Evolutionary conservation across 2,797 vertebrate genomes (phyloP).

Genomic region (Diplodus sargus): DNA sequence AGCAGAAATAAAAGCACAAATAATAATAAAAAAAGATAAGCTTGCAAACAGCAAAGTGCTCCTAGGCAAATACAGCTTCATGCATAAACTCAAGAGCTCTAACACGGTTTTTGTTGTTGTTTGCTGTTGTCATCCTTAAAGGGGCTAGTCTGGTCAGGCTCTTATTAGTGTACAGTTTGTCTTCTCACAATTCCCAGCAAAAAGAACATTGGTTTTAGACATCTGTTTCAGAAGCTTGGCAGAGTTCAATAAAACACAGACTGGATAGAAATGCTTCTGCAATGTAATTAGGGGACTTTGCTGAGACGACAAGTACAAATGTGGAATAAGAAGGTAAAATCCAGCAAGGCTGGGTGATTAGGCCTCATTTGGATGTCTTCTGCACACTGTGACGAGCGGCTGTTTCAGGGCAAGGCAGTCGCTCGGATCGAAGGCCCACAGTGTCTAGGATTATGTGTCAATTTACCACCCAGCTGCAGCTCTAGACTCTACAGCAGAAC

Average conservation of each 20-base stretch:
- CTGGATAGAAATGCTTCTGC: conserved; percentile 67
- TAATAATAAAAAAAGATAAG: conserved; percentile 13
- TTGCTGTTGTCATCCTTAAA: conserved; percentile 42
- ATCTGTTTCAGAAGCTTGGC: conserved; percentile 61
- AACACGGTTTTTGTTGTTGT: conserved; percentile 35
- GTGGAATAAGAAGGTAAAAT: conserved; percentile 80
- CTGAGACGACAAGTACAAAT: conserved; percentile 81
- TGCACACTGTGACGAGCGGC: conserved; percentile 71
- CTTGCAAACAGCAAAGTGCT: conserved; percentile 41
- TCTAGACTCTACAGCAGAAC: conserved; percentile 77
- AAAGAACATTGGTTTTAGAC: conserved; percentile 61
- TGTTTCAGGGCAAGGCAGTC: conserved; percentile 70
- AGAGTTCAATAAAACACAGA: conserved; percentile 70
- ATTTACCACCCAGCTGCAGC: conserved; percentile 85
- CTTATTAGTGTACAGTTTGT: conserved; percentile 50
- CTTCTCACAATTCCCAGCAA: conserved; percentile 27
- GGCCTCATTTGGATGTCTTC: conserved; percentile 80
- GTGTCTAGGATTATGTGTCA: conserved; percentile 85
- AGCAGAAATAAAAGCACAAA: no score
- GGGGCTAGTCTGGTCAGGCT: conserved; percentile 32
- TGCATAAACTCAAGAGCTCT: conserved; percentile 33
- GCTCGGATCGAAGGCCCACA: conserved; percentile 79
- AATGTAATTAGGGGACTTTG: conserved; percentile 81
- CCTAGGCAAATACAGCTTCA: conserved; percentile 34
- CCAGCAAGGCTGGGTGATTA: conserved; percentile 81